Evolutionary conservation across 2,797 vertebrate species (phyloP), one percentile per base, ranked within the genome.

Genomic region (Loris lydekkerianus): DNA sequence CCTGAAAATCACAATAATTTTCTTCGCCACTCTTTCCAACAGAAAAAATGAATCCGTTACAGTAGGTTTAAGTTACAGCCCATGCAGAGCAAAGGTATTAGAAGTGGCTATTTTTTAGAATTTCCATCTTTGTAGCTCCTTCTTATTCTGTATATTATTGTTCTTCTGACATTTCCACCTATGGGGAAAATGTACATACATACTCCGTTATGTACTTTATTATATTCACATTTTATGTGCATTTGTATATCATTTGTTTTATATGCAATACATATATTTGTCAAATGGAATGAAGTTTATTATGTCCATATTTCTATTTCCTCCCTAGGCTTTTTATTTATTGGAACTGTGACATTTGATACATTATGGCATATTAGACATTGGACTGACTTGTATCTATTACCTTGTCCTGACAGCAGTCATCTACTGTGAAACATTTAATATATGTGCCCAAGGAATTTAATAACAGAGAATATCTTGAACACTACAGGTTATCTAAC

Each of bases 41-140:
- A 93, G 43, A 81, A 46, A 72, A 85, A 91, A 86, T 88, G 65
- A 82, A 72, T 78, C 69, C 43, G 91, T 69, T 65, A 88, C 7
- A 67, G 4, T 23, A 65, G 31, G 40, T 80, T 85, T 90, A 72
- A 83, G 81, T 67, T 72, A 60, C 4, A 27, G 65, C 70, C 70
- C 70, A 67, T 53, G 76, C 20, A 83, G 37, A 83, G 10, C 25
- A 27, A 90, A 93, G 49, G 40, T 31, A 31, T 17, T 53, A 43
- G 23, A 81, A 86, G 40, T 61, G 18, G 2, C 65, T 58, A 17
- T 60, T 40, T 77, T 90, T 77, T 83, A 58, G 83, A 56, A 87
- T 83, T 29, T 69, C 37, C 67, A 87, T 84, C 29, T 78, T 88
- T 46, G 58, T 23, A 46, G 70, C 17, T 65, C 43, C 37, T 65